Percentiles rank a stretch among this genome's conserved stretches.
Evolutionary conservation across 2,888 invertebrate genomes (phyloP).

Genomic region (Tiphia femorata): DNA sequence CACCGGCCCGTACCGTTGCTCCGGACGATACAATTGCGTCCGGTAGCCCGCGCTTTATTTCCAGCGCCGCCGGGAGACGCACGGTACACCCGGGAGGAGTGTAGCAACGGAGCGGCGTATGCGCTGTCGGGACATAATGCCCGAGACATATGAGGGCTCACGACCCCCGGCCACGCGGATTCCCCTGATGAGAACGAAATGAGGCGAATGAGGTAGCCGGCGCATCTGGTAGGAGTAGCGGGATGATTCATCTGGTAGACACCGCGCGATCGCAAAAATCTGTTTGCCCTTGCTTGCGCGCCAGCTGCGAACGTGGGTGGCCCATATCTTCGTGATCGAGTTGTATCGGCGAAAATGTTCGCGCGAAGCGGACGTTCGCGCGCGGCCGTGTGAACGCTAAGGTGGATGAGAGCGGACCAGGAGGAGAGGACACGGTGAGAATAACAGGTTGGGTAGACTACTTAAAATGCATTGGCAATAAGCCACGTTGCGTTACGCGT

Average conservation of each 20-base stretch:
- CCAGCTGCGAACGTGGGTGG: too few species aligned
- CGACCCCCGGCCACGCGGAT: conserved; percentile 51
- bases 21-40: too few species aligned
- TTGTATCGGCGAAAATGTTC: conserved; percentile 47
- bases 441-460: conserved; percentile 55
- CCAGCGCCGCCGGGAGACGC: too few species aligned
- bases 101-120: conserved; percentile 30
- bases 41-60: too few species aligned
- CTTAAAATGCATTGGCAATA: conserved; percentile 68
- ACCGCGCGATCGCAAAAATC: too few species aligned
- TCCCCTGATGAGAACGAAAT: conserved; percentile 48
- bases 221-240: too few species aligned
- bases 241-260: too few species aligned
- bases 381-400: conserved; percentile 12
- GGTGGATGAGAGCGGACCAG: conserved; percentile 14
- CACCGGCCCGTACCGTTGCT: too few species aligned
- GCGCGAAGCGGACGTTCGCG: conserved; percentile 52
- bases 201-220: conserved; percentile 37
- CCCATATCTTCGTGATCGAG: not conserved
- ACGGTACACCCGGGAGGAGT: too few species aligned
- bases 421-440: conserved; percentile 13
- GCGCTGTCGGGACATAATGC: conserved; percentile 50
- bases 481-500: conserved; percentile 62
- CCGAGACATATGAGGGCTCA: conserved; percentile 60
- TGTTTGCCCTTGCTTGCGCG: too few species aligned